Percentiles rank a stretch among this genome's conserved stretches.
phyloP scores from a whole-genome alignment of 2,113 vertebrate species.

The Irena cyanogastra region DNA sequence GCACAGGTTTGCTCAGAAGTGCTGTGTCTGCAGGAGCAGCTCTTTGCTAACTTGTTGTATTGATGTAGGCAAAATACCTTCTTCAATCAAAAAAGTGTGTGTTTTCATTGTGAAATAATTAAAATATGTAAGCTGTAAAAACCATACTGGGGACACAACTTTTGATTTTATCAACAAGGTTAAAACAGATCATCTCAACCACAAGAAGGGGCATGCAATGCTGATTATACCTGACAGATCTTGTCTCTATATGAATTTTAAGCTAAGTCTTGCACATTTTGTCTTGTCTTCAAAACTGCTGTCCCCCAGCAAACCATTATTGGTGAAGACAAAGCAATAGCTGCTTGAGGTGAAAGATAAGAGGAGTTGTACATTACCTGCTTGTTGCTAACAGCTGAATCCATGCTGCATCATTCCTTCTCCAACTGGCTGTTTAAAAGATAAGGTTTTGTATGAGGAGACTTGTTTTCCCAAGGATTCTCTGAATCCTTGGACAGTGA shows the following conservation, averaged over 20 bases:
- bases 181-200: neutral
- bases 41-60: neutral
- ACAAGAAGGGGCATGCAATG: neutral
- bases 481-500: neutral
- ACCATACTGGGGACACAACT: neutral
- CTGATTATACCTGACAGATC: neutral
- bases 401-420: neutral
- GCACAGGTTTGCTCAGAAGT: neutral
- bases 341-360: neutral
- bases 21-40: neutral
- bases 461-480: neutral
- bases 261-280: neutral
- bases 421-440: neutral
- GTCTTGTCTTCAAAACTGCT: neutral
- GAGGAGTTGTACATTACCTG: neutral
- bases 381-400: neutral
- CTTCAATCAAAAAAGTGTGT: fast-evolving
- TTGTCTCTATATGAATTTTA: neutral
- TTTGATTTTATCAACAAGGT: neutral
- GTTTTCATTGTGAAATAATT: neutral
- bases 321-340: neutral
- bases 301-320: neutral
- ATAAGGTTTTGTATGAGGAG: neutral
- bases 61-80: neutral
- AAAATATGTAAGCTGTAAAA: neutral